phyloP scores from a whole-genome alignment of 2,113 vertebrate species.

The Lampris megalopsis region DNA sequence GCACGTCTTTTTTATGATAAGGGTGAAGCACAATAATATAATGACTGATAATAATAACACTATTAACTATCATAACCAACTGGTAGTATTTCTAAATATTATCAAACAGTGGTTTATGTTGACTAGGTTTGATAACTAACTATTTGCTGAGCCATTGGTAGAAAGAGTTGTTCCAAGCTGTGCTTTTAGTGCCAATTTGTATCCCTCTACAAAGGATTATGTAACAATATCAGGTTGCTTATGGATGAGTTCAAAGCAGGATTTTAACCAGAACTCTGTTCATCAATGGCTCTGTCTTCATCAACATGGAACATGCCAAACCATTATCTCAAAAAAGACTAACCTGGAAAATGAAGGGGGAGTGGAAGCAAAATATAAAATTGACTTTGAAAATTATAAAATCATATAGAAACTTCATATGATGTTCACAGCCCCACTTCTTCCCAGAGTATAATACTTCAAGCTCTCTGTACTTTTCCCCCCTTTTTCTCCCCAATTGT shows the following conservation, averaged over 20 bases:
- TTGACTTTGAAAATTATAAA: conserved; percentile 7
- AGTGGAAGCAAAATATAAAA: conserved; percentile 39
- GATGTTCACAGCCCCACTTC: neutral
- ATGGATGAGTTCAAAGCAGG: neutral
- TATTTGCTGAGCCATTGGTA: conserved; percentile 56
- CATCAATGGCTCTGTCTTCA: conserved; percentile 49
- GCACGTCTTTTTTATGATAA: neutral
- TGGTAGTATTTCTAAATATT: neutral
- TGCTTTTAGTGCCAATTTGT: neutral
- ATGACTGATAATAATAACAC: neutral
- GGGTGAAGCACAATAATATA: neutral
- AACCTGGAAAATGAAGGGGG: conserved; percentile 57
- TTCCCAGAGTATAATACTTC: conserved; percentile 18
- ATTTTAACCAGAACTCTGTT: conserved; percentile 30
- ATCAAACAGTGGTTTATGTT: neutral
- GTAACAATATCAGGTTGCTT: neutral
- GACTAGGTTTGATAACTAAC: neutral
- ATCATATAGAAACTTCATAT: conserved; percentile 24
- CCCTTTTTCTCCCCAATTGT: no score
- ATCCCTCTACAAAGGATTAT: no score
- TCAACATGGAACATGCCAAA: conserved; percentile 42
- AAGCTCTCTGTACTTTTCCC: conserved; percentile 1
- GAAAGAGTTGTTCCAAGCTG: conserved; percentile 14
- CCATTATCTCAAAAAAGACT: conserved; percentile 52
- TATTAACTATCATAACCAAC: neutral